Base-by-base conservation (phyloP, 2,113 vertebrate species). In the Mola mola region DNA sequence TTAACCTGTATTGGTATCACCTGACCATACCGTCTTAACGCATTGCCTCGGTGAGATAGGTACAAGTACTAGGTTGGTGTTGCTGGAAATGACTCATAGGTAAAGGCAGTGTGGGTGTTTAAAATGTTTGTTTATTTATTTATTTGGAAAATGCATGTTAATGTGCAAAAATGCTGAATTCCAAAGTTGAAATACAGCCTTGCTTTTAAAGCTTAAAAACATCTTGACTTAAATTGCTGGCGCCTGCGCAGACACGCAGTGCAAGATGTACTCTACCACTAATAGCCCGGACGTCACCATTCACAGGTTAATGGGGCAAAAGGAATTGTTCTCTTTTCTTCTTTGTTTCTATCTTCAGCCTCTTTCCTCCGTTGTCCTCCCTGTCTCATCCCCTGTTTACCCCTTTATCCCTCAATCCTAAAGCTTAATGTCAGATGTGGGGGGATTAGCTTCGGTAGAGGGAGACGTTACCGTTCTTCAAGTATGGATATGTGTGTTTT, bases 361-460 rank as follows among this genome's bases (percentile, higher is more conserved):
- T 56, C 43, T 34, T 42, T 28, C 8, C 34, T 15, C 0, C 36
- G 2, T n/a, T 38, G n/a, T n/a, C 36, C 26, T 56, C 10, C 3
- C 5, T 8, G 10, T 28, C 55, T 71, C 46, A 62, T 42, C 33
- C 43, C 12, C 22, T 44, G 22, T 40, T 24, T 46, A 59, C 57
- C 22, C 60, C 57, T 47, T 66, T 67, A 67, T 73, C 77, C 60
- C 28, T 59, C 47, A 60, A 78, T 70, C 63, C 22, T 36, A 43
- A 49, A 72, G 53, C 21, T 78, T 77, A 76, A 63, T 70, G 57
- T 81, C 72, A 81, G 66, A 77, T 70, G 63, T 59, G 52, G 49
- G 21, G 4, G 67, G 58, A 77, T 79, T 72, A 79, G 44, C 59
- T 76, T 26, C 51, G 19, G 42, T 15, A 48, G 53, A 48, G 8